A percentile compares a stretch with the other conserved stretches of the same genome.
Conservation (phyloP, 2,113 vertebrate genomes). For the Strix aluco region DNA sequence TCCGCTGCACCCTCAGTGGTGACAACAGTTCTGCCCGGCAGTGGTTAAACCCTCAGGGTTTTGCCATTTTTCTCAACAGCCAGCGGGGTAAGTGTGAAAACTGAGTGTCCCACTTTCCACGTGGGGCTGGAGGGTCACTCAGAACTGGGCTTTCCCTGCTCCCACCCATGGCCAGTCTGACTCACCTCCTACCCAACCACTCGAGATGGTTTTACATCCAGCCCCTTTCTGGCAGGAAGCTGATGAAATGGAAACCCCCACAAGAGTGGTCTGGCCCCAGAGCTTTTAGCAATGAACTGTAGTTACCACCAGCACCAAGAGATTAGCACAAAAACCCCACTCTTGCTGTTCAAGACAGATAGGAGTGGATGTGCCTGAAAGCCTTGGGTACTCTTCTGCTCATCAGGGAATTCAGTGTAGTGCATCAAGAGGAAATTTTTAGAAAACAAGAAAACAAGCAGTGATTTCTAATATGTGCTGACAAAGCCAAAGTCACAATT, state of each 20-base stretch:
- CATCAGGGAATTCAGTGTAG: not conserved
- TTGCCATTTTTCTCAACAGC: slow-evolving; percentile 30
- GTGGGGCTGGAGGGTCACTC: not conserved
- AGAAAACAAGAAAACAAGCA: not conserved
- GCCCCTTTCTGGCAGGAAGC: not conserved
- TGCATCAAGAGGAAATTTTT: not conserved
- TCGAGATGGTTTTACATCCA: not conserved
- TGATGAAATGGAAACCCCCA: not conserved
- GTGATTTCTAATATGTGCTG: not conserved
- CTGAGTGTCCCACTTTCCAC: not conserved
- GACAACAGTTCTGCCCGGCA: not conserved
- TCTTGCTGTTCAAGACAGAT: not conserved
- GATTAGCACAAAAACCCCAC: not conserved
- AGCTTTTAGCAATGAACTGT: not conserved
- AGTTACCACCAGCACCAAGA: not conserved
- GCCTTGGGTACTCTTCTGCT: not conserved
- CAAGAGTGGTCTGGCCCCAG: not conserved
- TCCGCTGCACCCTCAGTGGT: not conserved
- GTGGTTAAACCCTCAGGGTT: slow-evolving; percentile 35
- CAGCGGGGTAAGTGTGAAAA: slow-evolving; percentile 34
- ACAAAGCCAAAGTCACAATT: not conserved
- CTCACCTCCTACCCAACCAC: not conserved
- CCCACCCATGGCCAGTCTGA: not conserved
- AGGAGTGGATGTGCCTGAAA: not conserved
- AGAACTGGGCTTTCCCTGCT: not conserved